phyloP scores from a whole-genome alignment of 2,888 invertebrate genomes.

The Drosophila monieri region DNA sequence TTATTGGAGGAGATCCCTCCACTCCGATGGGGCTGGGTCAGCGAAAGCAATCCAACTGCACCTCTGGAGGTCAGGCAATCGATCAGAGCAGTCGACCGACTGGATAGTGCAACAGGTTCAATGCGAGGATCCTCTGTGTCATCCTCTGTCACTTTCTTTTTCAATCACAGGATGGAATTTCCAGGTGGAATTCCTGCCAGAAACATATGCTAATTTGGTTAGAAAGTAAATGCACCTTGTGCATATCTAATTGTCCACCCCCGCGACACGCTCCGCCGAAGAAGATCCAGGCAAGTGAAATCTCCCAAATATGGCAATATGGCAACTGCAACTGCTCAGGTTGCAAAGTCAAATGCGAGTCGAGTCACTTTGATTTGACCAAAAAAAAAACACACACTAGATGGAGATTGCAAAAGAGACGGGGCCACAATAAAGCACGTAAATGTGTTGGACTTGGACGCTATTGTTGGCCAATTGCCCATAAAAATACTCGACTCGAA shows the following conservation, averaged over 20 bases:
- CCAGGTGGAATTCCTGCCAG: constrained; percentile 13
- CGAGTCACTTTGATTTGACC: constrained; percentile 66
- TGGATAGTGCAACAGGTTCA: constrained; percentile 2
- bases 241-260: constrained; percentile 43
- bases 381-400: constrained; percentile 12
- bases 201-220: constrained; percentile 43
- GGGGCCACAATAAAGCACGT: constrained; percentile 58
- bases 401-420: constrained; percentile 5
- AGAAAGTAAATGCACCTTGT: constrained; percentile 45
- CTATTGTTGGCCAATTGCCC: constrained; percentile 74
- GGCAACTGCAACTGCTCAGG: constrained; percentile 47
- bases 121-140: constrained; percentile 3
- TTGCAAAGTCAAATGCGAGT: constrained; percentile 62
- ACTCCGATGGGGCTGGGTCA: constrained; percentile 41
- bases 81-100: constrained; percentile 19
- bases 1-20: not conserved
- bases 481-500: constrained; percentile 47
- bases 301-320: constrained; percentile 66
- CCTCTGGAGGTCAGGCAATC: constrained; percentile 19
- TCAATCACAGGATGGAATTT: constrained; percentile 36
- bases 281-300: constrained; percentile 68
- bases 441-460: constrained; percentile 69
- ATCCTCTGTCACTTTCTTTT: constrained; percentile 37
- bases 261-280: constrained; percentile 5
- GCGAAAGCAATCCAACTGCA: constrained; percentile 39